Base-by-base conservation (phyloP, 1,140 invertebrate species). In the Meloidogyne floridensis region DNA sequence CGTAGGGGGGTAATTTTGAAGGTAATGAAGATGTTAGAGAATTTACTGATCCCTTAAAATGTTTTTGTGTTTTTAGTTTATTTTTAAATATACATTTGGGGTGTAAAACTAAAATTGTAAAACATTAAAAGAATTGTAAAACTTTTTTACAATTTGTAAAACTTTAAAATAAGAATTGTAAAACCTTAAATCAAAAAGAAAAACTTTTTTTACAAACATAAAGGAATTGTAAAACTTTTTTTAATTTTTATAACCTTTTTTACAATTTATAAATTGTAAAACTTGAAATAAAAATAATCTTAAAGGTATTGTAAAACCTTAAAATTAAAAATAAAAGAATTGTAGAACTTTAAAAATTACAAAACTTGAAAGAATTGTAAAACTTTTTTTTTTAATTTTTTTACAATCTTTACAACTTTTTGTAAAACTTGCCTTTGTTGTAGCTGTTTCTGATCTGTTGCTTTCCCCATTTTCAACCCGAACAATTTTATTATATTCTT, bases 1-100 rank as follows among this genome's bases (percentile, higher is more conserved):
- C 84, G 65, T 80, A 85, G 15, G 77, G 72, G 6, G 86, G 84
- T 15, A 87, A 20, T 75, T 65, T 72, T 13, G 54, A 47, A 47
- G 59, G 59, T 7, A n/a, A n/a, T 65, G 7, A n/a, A n/a, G 59
- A n/a, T 13, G 59, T 65, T 65, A 65, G n/a, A n/a, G 59, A 65
- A n/a, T 65, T 65, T 65, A 11, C n/a, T 65, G 59, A 65, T 6
- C 59, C 59, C 59, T 65, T 65, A 59, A 59, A 54, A 54, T 54
- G 8, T 54, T 54, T 54, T 54, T 54, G 11, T 47, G 47, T 47
- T 47, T 47, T 47, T 47, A 59, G 3, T 59, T 11, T 59, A 59
- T 5, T 5, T 15, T 13, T 59, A 1, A 10, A 56, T 3, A 11
- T 15, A 59, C 8, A 59, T 11, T 59, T 5, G 4, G 4, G 15